phyloP scores from a whole-genome alignment of 1,140 invertebrate genomes.

The Drosophila oshimai region DNA sequence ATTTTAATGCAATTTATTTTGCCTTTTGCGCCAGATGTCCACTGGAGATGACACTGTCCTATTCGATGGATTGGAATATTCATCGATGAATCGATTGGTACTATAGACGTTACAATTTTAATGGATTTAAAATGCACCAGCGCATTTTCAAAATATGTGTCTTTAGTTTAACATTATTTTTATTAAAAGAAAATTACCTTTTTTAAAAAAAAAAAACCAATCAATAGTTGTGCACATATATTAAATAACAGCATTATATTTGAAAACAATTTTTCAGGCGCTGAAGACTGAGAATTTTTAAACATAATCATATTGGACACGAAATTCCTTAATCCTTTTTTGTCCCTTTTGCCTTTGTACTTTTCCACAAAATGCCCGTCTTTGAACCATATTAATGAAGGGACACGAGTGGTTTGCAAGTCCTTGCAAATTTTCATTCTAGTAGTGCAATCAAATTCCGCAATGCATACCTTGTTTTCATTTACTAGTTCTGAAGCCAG shows the following conservation, averaged over 20 bases:
- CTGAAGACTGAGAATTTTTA: neutral
- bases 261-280: neutral
- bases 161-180: neutral
- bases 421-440: neutral
- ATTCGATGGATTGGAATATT: too few relatives aligned
- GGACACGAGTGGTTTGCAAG: neutral
- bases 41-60: neutral
- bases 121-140: neutral
- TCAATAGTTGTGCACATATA: neutral
- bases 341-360: neutral
- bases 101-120: neutral
- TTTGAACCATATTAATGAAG: neutral
- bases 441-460: conserved; percentile 1
- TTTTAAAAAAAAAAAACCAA: neutral
- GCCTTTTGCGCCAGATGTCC: conserved; percentile 21
- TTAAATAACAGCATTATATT: neutral
- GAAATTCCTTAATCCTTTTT: neutral
- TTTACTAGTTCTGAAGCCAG: neutral
- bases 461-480: conserved; percentile 2
- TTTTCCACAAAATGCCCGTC: neutral
- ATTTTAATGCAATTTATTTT: neutral
- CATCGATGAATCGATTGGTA: conserved; percentile 2
- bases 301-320: too few relatives aligned
- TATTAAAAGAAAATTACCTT: neutral
- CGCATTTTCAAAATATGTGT: neutral